Percentiles rank a stretch among this genome's conserved stretches.
These are phyloP conservation scores for Araneus ventricosus DNA, from an alignment of 1,140 invertebrate species.

Conservation along the genomic window DNA sequence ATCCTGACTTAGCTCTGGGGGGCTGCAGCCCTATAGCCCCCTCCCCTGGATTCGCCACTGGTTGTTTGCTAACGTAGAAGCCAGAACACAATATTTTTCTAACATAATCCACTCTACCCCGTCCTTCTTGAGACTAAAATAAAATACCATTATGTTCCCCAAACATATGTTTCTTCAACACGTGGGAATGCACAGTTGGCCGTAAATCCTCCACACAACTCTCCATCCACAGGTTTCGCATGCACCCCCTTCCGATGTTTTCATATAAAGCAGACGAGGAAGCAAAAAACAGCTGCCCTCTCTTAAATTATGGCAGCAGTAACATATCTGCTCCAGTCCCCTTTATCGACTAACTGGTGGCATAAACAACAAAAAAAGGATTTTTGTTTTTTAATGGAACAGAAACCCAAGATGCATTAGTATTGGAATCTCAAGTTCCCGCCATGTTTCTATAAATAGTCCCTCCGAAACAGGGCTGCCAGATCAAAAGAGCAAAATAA, in stretches of 20 bases:
- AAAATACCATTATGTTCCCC: neutral
- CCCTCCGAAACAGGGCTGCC: neutral
- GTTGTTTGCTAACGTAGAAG: no score
- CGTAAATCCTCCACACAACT: neutral
- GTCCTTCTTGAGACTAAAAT: neutral
- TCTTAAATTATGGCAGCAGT: neutral
- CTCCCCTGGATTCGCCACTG: no score
- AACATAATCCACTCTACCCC: no score
- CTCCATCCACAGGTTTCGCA: neutral
- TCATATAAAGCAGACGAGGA: neutral
- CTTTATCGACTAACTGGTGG: neutral
- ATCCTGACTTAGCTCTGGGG: no score
- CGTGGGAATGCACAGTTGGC: neutral
- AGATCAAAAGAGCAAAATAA: no score
- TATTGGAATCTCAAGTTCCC: neutral
- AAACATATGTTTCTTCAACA: neutral
- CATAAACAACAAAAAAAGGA: neutral
- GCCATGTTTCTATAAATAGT: neutral
- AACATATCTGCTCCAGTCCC: neutral
- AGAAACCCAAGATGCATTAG: neutral
- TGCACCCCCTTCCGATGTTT: neutral
- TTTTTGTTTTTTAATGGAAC: no score
- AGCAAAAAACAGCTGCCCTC: neutral
- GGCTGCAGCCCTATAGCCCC: no score
- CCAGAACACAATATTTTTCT: no score